Percentiles rank a stretch among this genome's conserved stretches.
phyloP scores from a whole-genome alignment of 2,113 vertebrate genomes.

The Glareola pratincola region DNA sequence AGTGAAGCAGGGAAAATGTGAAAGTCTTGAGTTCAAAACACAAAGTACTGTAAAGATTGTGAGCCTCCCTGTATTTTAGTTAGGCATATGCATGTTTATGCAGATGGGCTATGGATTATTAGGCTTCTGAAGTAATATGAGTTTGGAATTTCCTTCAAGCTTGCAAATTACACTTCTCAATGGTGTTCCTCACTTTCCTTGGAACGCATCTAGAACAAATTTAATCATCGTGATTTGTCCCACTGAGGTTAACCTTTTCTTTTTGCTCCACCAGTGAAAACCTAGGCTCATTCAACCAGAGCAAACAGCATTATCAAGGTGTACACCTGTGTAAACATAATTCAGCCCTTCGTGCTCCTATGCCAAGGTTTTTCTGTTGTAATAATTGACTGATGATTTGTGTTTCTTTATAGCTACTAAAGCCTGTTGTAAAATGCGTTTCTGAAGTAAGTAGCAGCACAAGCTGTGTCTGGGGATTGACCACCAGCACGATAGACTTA shows the following conservation, averaged over 20 bases:
- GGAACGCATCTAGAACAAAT: neutral
- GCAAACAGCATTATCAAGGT: neutral
- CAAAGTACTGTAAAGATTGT: neutral
- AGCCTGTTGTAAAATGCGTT: neutral
- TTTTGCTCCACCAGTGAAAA: neutral
- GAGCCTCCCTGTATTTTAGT: neutral
- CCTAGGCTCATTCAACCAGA: neutral
- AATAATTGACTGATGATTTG: neutral
- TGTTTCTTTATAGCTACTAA: neutral
- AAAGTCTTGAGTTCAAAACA: neutral
- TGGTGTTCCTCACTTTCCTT: neutral
- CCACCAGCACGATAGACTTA: neutral
- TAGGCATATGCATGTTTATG: neutral
- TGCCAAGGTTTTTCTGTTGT: neutral
- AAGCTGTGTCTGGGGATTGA: neutral
- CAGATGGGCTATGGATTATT: neutral
- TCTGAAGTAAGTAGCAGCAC: neutral
- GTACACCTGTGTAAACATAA: conserved; percentile 3
- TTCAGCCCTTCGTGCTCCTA: neutral
- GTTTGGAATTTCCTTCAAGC: neutral
- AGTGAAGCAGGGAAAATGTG: neutral
- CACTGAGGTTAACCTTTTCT: neutral
- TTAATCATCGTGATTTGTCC: neutral
- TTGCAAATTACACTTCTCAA: neutral
- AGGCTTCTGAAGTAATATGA: neutral